Evolutionary conservation across 2,888 invertebrate species (phyloP).

Genomic region (Seira musarum): DNA sequence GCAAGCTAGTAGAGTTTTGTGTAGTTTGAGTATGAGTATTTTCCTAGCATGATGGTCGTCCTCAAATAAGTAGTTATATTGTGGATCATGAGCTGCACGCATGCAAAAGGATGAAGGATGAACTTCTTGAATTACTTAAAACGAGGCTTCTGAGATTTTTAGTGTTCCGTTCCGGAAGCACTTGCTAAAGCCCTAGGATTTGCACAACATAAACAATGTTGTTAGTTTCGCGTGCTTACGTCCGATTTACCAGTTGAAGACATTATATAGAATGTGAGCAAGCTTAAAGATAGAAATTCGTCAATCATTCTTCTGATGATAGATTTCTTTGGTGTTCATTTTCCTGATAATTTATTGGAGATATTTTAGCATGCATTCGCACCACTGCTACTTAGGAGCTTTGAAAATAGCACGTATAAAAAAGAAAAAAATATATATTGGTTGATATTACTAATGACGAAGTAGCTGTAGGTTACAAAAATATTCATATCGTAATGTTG

Average conservation of each 20-base stretch:
- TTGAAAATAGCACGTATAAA: too few relatives aligned
- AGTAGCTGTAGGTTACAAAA: too few relatives aligned
- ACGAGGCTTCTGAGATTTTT: constrained; percentile 8
- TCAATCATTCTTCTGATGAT: not conserved
- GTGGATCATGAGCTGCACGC: not conserved
- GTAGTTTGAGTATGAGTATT: not conserved
- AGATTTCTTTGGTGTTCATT: too few relatives aligned
- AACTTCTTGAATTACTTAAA: not conserved
- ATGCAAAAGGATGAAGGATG: constrained; percentile 9
- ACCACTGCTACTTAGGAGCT: too few relatives aligned
- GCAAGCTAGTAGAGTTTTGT: not conserved
- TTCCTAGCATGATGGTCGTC: not conserved
- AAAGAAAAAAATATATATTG: too few relatives aligned
- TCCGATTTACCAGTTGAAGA: not conserved
- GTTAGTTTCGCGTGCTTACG: not conserved
- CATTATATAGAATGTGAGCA: not conserved
- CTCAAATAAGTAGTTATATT: not conserved
- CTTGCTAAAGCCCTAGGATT: not conserved
- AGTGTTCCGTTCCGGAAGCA: constrained; percentile 33
- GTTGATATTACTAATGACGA: too few relatives aligned
- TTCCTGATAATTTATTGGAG: too few relatives aligned
- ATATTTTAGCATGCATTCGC: too few relatives aligned
- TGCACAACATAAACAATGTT: not conserved
- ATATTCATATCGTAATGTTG: too few relatives aligned
- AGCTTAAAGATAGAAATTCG: not conserved